Conservation (phyloP, 2,113 vertebrate genomes). For the Suricata suricatta region DNA sequence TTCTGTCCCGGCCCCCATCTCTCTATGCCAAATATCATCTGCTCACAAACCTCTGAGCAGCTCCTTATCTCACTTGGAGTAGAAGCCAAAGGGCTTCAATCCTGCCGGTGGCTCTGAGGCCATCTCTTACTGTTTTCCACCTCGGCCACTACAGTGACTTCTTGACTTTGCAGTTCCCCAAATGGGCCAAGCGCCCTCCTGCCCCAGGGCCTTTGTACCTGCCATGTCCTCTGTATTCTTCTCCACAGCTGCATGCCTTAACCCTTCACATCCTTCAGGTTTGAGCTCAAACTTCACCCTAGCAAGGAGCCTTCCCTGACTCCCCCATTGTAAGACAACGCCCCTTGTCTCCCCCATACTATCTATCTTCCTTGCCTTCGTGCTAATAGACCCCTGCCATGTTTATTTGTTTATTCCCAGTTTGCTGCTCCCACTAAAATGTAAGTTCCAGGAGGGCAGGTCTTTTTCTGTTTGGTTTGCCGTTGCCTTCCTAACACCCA, state of each 20-base stretch:
- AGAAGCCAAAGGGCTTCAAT: neutral
- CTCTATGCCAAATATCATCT: neutral
- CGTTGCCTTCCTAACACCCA: neutral
- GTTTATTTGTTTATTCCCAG: neutral
- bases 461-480: neutral
- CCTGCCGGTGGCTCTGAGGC: too few relatives aligned
- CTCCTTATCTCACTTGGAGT: neutral
- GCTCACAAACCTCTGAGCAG: neutral
- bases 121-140: too few relatives aligned
- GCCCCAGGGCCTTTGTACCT: neutral
- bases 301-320: neutral
- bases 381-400: neutral
- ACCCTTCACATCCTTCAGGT: neutral
- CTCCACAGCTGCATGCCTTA: neutral
- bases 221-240: neutral
- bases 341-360: neutral
- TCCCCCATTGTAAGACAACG: neutral
- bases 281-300: neutral
- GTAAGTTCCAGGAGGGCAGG: neutral
- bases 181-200: neutral
- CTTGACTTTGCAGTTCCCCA: neutral
- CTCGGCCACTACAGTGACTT: neutral
- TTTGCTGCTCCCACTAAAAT: neutral
- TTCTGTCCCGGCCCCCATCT: neutral
- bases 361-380: neutral